Conservation (phyloP, 1,140 invertebrate species). For the Eulimnadia texana region DNA sequence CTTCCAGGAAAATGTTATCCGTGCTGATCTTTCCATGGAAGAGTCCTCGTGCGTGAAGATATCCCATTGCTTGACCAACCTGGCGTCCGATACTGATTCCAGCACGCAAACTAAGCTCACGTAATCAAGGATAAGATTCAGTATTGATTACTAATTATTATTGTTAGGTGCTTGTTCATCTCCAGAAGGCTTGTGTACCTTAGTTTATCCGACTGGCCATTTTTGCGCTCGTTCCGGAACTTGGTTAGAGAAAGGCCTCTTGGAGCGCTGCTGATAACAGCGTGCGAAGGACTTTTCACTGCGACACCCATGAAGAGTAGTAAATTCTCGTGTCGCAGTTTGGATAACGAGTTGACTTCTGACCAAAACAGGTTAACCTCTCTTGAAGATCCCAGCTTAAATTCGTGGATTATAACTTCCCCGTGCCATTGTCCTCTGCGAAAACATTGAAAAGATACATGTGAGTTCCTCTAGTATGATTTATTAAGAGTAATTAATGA, state of each 20-base stretch:
- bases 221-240: constrained; percentile 13
- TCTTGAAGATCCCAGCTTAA: constrained; percentile 20
- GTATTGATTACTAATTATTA: neutral
- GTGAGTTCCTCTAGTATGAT: neutral
- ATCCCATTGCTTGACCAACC: constrained; percentile 29
- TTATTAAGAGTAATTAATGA: neutral
- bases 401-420: constrained; percentile 30
- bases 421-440: constrained; percentile 33
- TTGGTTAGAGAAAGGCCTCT: neutral
- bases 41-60: constrained; percentile 33
- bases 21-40: constrained; percentile 29
- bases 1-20: constrained; percentile 31
- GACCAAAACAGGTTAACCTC: constrained; percentile 26
- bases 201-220: constrained; percentile 20
- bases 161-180: neutral
- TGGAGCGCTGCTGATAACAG: constrained; percentile 2
- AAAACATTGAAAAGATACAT: neutral
- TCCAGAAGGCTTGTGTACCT: neutral
- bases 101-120: constrained; percentile 22
- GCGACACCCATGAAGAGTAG: constrained; percentile 30
- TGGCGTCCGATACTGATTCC: constrained; percentile 24
- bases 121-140: neutral
- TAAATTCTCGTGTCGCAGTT: constrained; percentile 33
- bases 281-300: constrained; percentile 19
- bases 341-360: constrained; percentile 28